These are phyloP conservation scores for Xestia xanthographa DNA, from an alignment of 2,888 invertebrate genomes.

Conservation along the genomic window DNA sequence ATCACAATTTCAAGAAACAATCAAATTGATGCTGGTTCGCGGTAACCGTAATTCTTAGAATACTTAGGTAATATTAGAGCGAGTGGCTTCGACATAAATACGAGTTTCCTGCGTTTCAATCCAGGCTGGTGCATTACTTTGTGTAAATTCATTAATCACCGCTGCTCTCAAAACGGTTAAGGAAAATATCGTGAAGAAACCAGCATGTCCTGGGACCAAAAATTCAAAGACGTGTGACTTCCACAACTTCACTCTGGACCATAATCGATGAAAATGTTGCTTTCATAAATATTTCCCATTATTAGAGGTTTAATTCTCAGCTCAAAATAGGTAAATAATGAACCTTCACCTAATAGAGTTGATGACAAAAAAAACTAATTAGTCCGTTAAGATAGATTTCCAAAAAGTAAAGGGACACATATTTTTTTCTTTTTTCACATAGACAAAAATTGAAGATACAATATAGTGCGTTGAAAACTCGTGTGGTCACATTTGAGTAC, in stretches of 20 bases:
- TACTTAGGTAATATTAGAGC: not conserved
- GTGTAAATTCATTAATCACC: not conserved
- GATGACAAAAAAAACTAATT: no score
- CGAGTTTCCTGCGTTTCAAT: not conserved
- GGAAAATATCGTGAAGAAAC: not conserved
- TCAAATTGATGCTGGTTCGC: not conserved
- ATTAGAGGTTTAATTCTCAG: not conserved
- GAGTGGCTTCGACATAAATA: not conserved
- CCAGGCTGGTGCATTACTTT: not conserved
- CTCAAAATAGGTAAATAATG: not conserved
- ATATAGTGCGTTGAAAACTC: no score
- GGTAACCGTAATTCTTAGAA: not conserved
- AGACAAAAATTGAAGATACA: no score
- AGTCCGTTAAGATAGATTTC: no score
- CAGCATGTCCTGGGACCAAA: not conserved
- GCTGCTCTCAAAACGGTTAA: not conserved
- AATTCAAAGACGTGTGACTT: not conserved
- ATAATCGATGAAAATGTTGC: not conserved
- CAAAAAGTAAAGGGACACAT: no score
- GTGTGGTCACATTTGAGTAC: no score
- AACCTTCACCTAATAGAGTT: not conserved
- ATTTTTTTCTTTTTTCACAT: no score
- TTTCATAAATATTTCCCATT: not conserved
- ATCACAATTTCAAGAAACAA: not conserved
- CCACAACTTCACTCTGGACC: not conserved